Evolutionary conservation across 2,113 vertebrate species (phyloP).

Genomic region (Platichthys flesus): DNA sequence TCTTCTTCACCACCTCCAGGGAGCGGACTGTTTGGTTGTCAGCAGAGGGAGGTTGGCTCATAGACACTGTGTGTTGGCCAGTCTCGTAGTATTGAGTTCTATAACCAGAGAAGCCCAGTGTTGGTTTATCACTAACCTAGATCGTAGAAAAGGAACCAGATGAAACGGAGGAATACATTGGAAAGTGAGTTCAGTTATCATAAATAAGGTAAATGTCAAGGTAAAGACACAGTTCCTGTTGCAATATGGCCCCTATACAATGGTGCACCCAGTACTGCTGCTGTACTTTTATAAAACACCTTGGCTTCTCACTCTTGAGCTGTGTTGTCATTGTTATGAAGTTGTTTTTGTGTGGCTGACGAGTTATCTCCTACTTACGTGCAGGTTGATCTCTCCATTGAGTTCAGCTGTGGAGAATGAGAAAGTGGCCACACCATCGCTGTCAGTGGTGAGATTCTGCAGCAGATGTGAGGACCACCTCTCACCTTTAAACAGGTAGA

Average conservation of each 20-base stretch:
- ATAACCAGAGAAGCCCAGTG: fast-evolving
- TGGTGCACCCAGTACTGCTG: too few relatives aligned
- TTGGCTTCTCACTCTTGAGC: too few relatives aligned
- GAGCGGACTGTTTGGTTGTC: conserved; percentile 58
- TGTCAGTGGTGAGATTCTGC: conserved; percentile 74
- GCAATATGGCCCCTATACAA: too few relatives aligned
- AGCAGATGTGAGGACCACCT: neutral
- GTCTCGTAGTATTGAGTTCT: neutral
- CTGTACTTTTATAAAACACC: too few relatives aligned
- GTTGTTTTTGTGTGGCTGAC: neutral
- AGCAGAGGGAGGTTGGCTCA: conserved; percentile 12
- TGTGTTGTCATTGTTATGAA: too few relatives aligned
- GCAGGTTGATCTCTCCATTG: conserved; percentile 13
- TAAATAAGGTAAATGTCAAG: neutral
- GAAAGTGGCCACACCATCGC: conserved; percentile 68
- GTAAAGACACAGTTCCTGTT: neutral
- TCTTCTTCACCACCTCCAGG: conserved; percentile 57
- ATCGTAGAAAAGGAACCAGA: neutral
- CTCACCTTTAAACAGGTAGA: conserved; percentile 60
- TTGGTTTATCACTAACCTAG: conserved; percentile 43
- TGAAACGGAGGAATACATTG: neutral
- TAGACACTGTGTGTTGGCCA: neutral
- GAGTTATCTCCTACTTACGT: conserved; percentile 46
- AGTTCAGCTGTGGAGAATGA: conserved; percentile 34
- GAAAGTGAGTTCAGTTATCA: neutral